Evolutionary conservation across 2,113 vertebrate genomes (phyloP).

Genomic region (Blennius ocellaris): DNA sequence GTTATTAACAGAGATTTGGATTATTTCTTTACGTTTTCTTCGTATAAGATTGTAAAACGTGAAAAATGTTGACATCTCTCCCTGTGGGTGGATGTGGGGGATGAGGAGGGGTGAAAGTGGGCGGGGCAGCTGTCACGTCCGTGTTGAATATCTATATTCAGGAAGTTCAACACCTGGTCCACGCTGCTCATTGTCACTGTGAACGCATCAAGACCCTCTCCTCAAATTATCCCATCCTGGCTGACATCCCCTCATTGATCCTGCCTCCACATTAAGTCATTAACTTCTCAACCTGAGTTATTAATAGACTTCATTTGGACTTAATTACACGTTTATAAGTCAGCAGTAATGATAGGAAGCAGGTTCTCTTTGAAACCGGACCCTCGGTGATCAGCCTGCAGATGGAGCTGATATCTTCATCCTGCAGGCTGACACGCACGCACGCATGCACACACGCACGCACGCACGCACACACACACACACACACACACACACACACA

Average conservation of each 20-base stretch:
- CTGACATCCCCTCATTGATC: slow-evolving; percentile 68
- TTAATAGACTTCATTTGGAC: slow-evolving; percentile 77
- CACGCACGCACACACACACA: too few relatives aligned
- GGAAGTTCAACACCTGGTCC: slow-evolving; percentile 92
- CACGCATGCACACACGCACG: too few relatives aligned
- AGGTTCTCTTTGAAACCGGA: slow-evolving; percentile 74
- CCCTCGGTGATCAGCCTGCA: slow-evolving; percentile 57
- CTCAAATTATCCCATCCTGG: slow-evolving; percentile 86
- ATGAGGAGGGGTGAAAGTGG: slow-evolving; percentile 84
- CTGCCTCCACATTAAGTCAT: slow-evolving; percentile 69
- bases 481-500: too few relatives aligned
- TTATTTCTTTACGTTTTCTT: too few relatives aligned
- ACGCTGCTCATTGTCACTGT: slow-evolving; percentile 71
- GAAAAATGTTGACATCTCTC: not conserved
- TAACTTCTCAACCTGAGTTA: slow-evolving; percentile 66
- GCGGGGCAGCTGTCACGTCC: slow-evolving; percentile 82
- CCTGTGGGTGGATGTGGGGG: slow-evolving; percentile 37
- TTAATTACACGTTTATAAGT: slow-evolving; percentile 78
- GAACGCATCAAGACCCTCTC: slow-evolving; percentile 78
- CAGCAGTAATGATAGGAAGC: slow-evolving; percentile 78
- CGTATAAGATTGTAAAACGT: too few relatives aligned
- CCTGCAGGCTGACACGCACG: too few relatives aligned
- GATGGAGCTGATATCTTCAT: slow-evolving; percentile 61
- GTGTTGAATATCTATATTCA: slow-evolving; percentile 89
- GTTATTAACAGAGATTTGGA: too few relatives aligned